Evolutionary conservation across 1,140 invertebrate genomes (phyloP).

Genomic region (Dendroctonus ponderosae): DNA sequence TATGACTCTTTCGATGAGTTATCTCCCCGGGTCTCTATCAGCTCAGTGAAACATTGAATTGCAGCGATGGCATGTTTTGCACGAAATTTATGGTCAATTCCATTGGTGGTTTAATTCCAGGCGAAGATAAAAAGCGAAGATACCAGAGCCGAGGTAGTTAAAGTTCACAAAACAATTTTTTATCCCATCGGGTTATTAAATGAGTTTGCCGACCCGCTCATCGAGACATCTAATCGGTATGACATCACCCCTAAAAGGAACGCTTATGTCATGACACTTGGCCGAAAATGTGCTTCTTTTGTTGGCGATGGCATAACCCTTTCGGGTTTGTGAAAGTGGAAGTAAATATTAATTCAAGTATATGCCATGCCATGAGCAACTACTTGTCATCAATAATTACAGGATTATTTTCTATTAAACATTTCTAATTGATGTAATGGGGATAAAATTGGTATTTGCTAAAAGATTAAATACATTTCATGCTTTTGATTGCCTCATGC

Average conservation of each 20-base stretch:
- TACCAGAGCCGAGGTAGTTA: constrained; percentile 9
- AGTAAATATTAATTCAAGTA: not conserved
- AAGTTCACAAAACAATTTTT: constrained; percentile 17
- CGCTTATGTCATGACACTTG: constrained; percentile 20
- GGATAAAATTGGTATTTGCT: too few relatives aligned
- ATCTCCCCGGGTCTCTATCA: too few relatives aligned
- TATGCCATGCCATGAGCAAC: not conserved
- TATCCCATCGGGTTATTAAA: constrained; percentile 10
- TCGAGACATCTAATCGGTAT: constrained; percentile 21
- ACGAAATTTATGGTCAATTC: too few relatives aligned
- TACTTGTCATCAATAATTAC: too few relatives aligned
- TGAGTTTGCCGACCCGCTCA: constrained; percentile 25
- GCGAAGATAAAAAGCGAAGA: not conserved
- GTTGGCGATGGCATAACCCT: constrained; percentile 9
- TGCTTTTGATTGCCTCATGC: too few relatives aligned
- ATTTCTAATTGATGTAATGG: too few relatives aligned
- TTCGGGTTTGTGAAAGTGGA: constrained; percentile 10
- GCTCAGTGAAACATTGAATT: too few relatives aligned
- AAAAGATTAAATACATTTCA: too few relatives aligned
- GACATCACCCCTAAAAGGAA: constrained; percentile 30
- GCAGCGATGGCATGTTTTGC: too few relatives aligned
- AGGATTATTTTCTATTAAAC: too few relatives aligned
- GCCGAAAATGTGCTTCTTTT: constrained; percentile 21
- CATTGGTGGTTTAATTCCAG: too few relatives aligned
- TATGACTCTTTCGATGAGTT: too few relatives aligned